Evolutionary conservation across 2,113 vertebrate genomes (phyloP), one percentile per base, ranked within the genome.

Genomic region (Athene noctua): DNA sequence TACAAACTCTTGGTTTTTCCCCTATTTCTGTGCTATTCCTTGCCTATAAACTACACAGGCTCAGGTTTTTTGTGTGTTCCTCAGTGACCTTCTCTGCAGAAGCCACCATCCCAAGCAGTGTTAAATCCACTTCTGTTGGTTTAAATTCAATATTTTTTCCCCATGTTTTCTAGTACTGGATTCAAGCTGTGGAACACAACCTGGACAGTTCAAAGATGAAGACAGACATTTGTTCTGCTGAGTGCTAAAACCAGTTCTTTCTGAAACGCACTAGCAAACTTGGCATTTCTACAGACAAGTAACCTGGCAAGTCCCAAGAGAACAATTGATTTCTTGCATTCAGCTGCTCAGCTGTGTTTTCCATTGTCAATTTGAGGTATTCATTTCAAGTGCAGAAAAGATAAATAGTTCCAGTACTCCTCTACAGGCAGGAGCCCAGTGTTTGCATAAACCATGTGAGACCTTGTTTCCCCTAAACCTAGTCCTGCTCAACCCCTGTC

Each of bases 141-240:
- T 71, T 79, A 25, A 97, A 62, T 54, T 25, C 10, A 81, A 40
- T 38, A 97, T 27, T 96, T 95, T 93, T 90, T 91, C 90, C 42
- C 91, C 46, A 97, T 55, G 8, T 67, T 74, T 98, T 95, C 25
- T 94, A 98, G 46, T 75, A 98, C 94, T 40, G 97, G 95, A 89
- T 98, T 98, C 98, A 99, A 97, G 92, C 97, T 98, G 47, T 98
- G 98, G 81, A 98, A 98, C 61, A 98, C 98, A 90, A 92, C 95
- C 40, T 97, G 95, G 15, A 98, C 96, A 92, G 98, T 91, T 78
- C 98, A 92, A 81, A 97, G 44, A 86, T 90, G 95, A 62, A 98
- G 97, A 82, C 97, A 98, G 54, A 97, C 32, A n/a, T 98, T 98
- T 70, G 82, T 97, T 59, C 85, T 87, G n/a, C 70, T 71, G 71